Evolutionary conservation across 2,113 vertebrate genomes (phyloP).

Genomic region (Panthera uncia): DNA sequence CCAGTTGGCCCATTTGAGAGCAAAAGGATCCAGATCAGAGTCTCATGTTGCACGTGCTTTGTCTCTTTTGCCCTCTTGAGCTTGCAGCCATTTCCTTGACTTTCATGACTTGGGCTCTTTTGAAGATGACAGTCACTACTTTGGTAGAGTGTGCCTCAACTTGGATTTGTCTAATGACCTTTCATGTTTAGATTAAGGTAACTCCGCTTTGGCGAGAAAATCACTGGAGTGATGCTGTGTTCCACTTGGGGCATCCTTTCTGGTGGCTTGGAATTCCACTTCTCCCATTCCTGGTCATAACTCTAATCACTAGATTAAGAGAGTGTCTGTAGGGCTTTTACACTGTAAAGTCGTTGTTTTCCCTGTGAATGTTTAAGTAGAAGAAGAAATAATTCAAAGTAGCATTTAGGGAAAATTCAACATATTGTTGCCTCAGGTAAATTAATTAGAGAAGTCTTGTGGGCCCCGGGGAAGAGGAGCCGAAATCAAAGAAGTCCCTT

Average conservation of each 20-base stretch:
- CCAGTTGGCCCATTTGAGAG: not conserved
- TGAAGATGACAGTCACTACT: not conserved
- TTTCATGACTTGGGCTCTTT: not conserved
- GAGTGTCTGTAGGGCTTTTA: not conserved
- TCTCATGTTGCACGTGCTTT: accelerated
- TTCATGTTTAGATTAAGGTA: not conserved
- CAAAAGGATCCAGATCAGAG: not conserved
- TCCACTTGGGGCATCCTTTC: not conserved
- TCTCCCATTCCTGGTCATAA: not conserved
- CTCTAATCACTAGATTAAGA: not conserved
- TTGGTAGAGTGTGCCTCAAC: not conserved
- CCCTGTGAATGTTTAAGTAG: not conserved
- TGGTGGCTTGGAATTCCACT: not conserved
- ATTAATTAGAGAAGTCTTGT: not conserved
- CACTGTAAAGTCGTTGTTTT: not conserved
- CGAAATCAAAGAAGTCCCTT: not conserved
- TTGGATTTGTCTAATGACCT: not conserved
- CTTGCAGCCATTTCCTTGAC: not conserved
- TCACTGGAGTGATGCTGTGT: not conserved
- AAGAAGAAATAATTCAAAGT: not conserved
- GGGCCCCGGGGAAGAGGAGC: not conserved
- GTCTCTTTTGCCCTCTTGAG: not conserved
- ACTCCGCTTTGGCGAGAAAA: not conserved
- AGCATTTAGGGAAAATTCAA: not conserved
- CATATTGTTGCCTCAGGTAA: not conserved